These are phyloP conservation scores for Trichopria drosophilae DNA, from an alignment of 2,888 invertebrate species.

Conservation along the genomic window DNA sequence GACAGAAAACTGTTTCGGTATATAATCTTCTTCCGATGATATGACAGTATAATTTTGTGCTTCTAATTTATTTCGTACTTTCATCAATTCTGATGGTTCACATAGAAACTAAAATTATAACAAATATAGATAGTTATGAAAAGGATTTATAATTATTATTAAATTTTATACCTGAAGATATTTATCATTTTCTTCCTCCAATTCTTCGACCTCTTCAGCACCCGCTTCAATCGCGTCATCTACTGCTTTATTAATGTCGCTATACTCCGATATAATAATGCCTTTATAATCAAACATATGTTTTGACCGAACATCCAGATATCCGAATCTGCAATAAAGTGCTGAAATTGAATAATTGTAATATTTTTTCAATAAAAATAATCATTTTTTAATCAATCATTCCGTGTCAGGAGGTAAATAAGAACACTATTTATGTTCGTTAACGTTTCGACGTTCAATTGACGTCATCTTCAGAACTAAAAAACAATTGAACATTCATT, in stretches of 20 bases:
- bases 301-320: no score
- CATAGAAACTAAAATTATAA: conserved; percentile 63
- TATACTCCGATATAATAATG: conserved; percentile 61
- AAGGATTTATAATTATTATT: conserved; percentile 8
- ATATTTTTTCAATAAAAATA: no score
- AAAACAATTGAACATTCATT: no score
- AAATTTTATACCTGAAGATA: conserved; percentile 46
- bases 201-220: conserved; percentile 69
- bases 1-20: conserved; percentile 58
- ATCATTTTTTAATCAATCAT: no score
- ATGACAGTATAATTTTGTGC: conserved; percentile 59
- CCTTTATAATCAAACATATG: conserved; percentile 67
- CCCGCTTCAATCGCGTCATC: conserved; percentile 71
- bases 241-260: conserved; percentile 62
- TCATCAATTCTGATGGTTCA: conserved; percentile 58
- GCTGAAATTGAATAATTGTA: no score
- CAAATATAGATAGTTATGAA: background rate
- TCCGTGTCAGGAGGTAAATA: no score
- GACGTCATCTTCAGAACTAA: no score
- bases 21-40: conserved; percentile 59
- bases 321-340: no score
- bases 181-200: conserved; percentile 55
- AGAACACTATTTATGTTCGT: no score
- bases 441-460: no score
- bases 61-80: conserved; percentile 60